These are phyloP conservation scores for Xerus inauris DNA, from an alignment of 2,113 vertebrate genomes.

Conservation along the genomic window DNA sequence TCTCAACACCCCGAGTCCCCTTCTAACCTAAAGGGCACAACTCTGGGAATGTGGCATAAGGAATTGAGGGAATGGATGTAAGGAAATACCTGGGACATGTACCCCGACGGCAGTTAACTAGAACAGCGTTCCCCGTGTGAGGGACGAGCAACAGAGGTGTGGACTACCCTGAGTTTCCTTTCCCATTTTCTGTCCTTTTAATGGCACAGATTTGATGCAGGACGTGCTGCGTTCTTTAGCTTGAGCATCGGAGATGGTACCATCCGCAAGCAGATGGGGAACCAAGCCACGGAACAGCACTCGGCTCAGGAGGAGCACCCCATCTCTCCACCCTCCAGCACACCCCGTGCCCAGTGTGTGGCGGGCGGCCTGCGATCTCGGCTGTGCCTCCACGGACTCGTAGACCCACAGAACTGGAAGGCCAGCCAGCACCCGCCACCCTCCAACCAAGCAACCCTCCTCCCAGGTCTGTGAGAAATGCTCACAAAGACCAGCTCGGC, in stretches of 20 bases:
- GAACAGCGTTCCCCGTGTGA: rapidly evolving
- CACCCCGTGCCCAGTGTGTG: rapidly evolving
- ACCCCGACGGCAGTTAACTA: rapidly evolving
- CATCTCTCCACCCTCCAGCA: rapidly evolving
- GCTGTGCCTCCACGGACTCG: rapidly evolving
- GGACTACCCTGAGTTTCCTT: rapidly evolving
- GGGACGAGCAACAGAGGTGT: rapidly evolving
- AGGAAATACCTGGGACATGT: rapidly evolving
- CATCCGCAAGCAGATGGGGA: no score
- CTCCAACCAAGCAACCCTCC: rapidly evolving
- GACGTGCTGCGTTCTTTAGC: no score
- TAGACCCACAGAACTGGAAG: rapidly evolving
- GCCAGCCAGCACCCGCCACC: rapidly evolving
- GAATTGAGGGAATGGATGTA: rapidly evolving
- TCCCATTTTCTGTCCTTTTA: neutral
- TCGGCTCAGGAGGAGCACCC: no score
- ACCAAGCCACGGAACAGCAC: no score
- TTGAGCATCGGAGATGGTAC: neutral
- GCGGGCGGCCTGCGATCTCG: rapidly evolving
- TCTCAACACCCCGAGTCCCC: neutral
- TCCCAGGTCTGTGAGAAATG: rapidly evolving
- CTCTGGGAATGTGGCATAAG: neutral
- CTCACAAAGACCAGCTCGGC: rapidly evolving
- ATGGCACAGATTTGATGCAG: rapidly evolving
- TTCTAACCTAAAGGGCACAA: rapidly evolving